Evolutionary conservation across 53 echinoderm and acorn worm genomes (phyloP).

Genomic region (Paelopatides confundens): DNA sequence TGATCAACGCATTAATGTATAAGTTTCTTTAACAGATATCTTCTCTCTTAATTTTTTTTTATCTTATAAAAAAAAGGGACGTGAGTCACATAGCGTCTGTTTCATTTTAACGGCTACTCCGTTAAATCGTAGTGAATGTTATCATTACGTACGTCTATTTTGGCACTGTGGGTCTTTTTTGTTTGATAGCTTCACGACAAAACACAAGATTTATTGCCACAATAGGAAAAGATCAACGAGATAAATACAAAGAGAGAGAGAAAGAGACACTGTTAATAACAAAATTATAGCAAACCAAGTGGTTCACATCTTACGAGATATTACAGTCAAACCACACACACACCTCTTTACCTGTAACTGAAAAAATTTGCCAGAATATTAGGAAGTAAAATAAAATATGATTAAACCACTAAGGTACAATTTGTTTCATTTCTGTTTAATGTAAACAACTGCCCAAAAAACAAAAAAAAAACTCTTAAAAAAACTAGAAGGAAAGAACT

Average conservation of each 20-base stretch:
- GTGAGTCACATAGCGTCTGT: conserved; percentile 22
- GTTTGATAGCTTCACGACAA: not conserved
- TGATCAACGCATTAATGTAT: not conserved
- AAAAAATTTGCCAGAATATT: not conserved
- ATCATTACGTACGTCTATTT: conserved; percentile 17
- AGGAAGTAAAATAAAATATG: not conserved
- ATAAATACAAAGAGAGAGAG: not conserved
- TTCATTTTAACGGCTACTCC: not conserved
- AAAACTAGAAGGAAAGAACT: not conserved
- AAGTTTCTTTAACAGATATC: not conserved
- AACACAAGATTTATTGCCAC: conserved; percentile 1
- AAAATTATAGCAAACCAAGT: not conserved
- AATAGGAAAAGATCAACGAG: not conserved
- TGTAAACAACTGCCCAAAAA: not conserved
- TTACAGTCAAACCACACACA: not conserved
- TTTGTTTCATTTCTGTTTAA: not conserved
- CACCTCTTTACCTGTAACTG: conserved; percentile 22
- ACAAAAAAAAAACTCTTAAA: not conserved
- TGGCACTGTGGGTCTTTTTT: not conserved
- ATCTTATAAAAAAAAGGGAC: not conserved
- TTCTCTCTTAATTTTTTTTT: not conserved
- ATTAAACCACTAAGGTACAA: not conserved
- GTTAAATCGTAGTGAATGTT: conserved; percentile 4
- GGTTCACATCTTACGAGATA: not conserved
- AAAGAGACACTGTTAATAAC: not conserved